Percentiles rank a stretch among this genome's conserved stretches.
These are phyloP conservation scores for Orthosia cruda DNA, from an alignment of 2,888 invertebrate genomes.

Conservation along the genomic window DNA sequence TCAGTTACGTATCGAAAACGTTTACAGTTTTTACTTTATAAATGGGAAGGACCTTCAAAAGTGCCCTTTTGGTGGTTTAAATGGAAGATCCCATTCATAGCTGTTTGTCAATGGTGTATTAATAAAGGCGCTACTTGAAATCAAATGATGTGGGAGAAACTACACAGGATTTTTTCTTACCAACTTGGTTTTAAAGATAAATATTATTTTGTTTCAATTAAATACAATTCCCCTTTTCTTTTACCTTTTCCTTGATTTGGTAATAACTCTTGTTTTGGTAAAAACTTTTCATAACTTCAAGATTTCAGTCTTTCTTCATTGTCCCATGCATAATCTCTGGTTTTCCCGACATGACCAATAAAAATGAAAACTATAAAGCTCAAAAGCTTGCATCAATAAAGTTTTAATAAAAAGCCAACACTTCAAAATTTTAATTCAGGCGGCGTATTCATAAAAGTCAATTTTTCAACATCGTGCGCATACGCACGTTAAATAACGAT, in stretches of 20 bases:
- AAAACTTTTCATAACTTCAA: neutral
- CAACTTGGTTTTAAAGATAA: too few relatives aligned
- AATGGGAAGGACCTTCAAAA: constrained; percentile 9
- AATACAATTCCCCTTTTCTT: neutral
- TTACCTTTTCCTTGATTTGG: neutral
- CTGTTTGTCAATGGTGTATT: neutral
- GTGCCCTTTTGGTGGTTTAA: neutral
- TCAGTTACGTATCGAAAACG: constrained; percentile 49
- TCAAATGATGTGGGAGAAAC: neutral
- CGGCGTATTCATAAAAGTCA: constrained; percentile 50
- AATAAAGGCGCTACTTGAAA: neutral
- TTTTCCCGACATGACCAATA: neutral
- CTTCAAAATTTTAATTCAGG: constrained; percentile 55
- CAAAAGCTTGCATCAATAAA: constrained; percentile 13
- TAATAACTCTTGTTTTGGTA: neutral
- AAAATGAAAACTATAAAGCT: constrained; percentile 15
- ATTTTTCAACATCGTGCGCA: constrained; percentile 56
- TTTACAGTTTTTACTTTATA: constrained; percentile 18
- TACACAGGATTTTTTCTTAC: neutral
- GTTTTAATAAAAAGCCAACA: constrained; percentile 42
- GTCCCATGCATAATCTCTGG: neutral
- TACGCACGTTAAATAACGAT: constrained; percentile 80
- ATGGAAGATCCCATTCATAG: neutral
- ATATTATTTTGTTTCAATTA: too few relatives aligned
- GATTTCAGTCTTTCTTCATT: neutral